Base-by-base conservation (phyloP, 1,140 invertebrate species). In the Neodiprion virginianus region DNA sequence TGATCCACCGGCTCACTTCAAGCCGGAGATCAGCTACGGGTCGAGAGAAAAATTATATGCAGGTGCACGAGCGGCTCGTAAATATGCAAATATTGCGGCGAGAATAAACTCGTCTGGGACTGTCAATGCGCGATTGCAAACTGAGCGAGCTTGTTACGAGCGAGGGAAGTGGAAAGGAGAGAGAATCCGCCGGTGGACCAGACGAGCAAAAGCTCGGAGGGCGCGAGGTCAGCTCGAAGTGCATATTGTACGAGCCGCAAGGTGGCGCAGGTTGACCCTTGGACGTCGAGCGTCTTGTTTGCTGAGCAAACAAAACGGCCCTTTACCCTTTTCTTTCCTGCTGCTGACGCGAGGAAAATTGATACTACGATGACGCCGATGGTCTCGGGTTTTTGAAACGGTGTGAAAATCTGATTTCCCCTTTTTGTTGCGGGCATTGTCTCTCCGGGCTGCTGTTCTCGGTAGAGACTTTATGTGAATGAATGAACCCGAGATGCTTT, bases 91-190 rank as follows among this genome's bases (percentile, higher is more conserved):
- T 85, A 79, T 75, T 75, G 77, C 48, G 70, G 23, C 49, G 72
- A 28, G 73, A 82, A 84, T 83, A 82, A 81, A 85, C 83, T 84
- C 82, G 84, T 84, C 83, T 83, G 83, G 76, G 78, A 82, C 81
- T 84, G 84, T 84, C 83, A 83, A 77, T 83, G 79, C 79, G 74
- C 79, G 82, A 85, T 84, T 81, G 82, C 53, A 61, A 17, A 61
- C n/a, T 5, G 28, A 40, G 28, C 28, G 28, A 40, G 28, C 28
- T 40, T 2, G 28, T 40, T 40, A 40, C 28, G 5, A 40, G 28
- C 81, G 76, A 81, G 82, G 81, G 77, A 77, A 77, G 50, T 70
- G 14, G 1, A 12, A 23, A 12, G 67, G 61, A 14, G 23, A 69
- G 67, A 69, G 40, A 69, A 40, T 14, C 61, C 61, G 17, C 53